Evolutionary conservation across 2,113 vertebrate species (phyloP).

Genomic region (Circaetus gallicus): DNA sequence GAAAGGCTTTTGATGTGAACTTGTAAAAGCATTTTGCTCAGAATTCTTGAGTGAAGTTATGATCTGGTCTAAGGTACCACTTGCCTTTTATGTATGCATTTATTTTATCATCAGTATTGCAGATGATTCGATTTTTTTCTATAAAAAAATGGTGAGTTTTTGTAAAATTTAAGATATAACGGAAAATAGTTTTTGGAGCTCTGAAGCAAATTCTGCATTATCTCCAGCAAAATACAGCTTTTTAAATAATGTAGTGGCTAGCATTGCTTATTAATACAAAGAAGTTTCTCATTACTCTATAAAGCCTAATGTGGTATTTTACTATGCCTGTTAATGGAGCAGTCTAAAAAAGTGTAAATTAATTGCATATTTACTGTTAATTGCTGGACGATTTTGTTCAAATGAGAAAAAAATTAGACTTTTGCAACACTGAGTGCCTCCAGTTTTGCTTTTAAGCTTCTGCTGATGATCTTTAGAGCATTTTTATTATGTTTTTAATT

Average conservation of each 20-base stretch:
- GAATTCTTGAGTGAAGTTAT: background rate
- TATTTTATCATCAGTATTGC: background rate
- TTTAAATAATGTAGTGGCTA: background rate
- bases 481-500: background rate
- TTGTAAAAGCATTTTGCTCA: background rate
- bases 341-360: background rate
- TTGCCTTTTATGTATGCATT: background rate
- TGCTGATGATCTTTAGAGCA: background rate
- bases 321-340: background rate
- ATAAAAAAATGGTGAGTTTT: background rate
- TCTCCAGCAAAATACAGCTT: background rate
- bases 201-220: background rate
- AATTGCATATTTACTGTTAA: constrained; percentile 17
- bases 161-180: background rate
- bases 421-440: background rate
- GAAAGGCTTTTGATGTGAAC: background rate
- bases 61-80: background rate
- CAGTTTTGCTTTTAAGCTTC: constrained; percentile 11
- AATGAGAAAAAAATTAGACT: constrained; percentile 6
- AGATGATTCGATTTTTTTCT: background rate
- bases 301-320: background rate
- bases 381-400: background rate
- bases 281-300: background rate
- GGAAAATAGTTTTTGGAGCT: background rate
- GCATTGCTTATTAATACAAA: background rate